phyloP scores from a whole-genome alignment of 2,888 invertebrate species.

The Stramonita haemastoma region DNA sequence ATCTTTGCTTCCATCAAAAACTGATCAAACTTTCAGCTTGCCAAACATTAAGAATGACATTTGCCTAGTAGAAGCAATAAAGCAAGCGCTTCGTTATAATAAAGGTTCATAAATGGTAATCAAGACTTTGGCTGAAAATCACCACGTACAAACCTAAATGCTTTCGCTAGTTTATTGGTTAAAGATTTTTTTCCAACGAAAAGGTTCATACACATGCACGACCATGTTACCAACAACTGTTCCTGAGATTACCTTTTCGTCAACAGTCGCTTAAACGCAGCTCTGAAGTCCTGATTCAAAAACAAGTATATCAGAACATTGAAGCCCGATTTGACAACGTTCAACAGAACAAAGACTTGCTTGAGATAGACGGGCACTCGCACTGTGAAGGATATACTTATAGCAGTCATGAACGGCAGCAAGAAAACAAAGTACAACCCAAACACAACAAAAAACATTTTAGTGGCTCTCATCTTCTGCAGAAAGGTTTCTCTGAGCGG shows the following conservation, averaged over 20 bases:
- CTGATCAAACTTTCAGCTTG: too few species aligned
- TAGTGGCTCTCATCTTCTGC: constrained; percentile 6
- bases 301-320: background rate
- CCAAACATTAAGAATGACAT: too few species aligned
- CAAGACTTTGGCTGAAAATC: too few species aligned
- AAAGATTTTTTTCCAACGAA: too few species aligned
- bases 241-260: background rate
- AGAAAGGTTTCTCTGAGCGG: background rate
- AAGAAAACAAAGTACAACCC: background rate
- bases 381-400: background rate
- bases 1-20: too few species aligned
- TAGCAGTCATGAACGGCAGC: background rate
- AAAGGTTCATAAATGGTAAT: too few species aligned
- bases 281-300: background rate
- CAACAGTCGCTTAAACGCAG: background rate
- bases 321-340: background rate
- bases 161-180: too few species aligned
- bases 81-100: too few species aligned
- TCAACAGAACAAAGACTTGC: background rate
- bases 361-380: background rate
- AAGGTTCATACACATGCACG: too few species aligned
- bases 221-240: too few species aligned
- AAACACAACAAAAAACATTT: background rate
- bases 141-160: too few species aligned
- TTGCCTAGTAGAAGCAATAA: too few species aligned